These are phyloP conservation scores for Prunella fulvescens DNA, from an alignment of 2,113 vertebrate species.

Conservation along the genomic window DNA sequence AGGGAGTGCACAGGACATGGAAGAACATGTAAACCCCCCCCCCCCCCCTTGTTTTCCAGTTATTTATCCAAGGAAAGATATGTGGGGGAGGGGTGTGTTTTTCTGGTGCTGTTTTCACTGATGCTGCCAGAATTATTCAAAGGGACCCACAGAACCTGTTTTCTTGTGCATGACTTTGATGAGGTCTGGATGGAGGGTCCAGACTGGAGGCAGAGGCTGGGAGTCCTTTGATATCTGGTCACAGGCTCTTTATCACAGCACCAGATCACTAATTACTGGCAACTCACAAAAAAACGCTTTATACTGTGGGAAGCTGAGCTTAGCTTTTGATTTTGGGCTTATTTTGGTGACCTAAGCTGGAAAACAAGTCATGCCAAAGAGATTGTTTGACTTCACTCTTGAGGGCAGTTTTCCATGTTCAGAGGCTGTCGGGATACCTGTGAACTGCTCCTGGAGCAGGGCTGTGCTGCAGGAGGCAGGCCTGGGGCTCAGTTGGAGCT, in stretches of 20 bases:
- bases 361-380: neutral
- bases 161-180: neutral
- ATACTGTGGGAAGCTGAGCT: neutral
- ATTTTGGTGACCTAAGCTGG: neutral
- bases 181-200: neutral
- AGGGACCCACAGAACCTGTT: neutral
- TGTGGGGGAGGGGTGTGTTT: neutral
- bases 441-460: neutral
- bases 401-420: neutral
- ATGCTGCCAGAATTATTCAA: neutral
- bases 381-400: neutral
- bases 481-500: neutral
- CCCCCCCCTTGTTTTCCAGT: neutral
- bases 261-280: neutral
- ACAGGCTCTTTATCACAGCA: neutral
- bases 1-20: neutral
- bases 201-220: neutral
- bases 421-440: accelerated
- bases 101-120: neutral
- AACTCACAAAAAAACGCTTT: neutral
- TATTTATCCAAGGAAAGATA: neutral
- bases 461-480: neutral
- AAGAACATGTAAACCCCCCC: neutral
- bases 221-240: neutral
- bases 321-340: neutral